phyloP scores from a whole-genome alignment of 2,888 invertebrate species.

The Tetheella fluctuosa region DNA sequence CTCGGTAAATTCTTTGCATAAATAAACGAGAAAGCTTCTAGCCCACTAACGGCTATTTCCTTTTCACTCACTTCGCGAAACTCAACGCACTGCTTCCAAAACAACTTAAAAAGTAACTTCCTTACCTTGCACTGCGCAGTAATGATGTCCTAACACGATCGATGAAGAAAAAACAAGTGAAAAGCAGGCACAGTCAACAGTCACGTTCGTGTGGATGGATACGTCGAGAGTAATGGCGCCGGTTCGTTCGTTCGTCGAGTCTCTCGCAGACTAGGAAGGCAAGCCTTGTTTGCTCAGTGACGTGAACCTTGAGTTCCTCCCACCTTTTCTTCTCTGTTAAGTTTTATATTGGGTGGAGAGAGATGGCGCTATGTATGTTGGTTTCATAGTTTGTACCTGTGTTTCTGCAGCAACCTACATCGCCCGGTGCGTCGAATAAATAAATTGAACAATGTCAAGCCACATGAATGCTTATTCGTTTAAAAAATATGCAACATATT shows the following conservation, averaged over 20 bases:
- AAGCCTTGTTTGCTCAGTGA: slow-evolving; percentile 79
- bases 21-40: slow-evolving; percentile 79
- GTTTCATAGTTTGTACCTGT: slow-evolving; percentile 60
- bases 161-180: slow-evolving; percentile 74
- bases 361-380: slow-evolving; percentile 45
- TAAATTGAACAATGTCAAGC: slow-evolving; percentile 72
- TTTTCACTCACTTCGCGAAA: slow-evolving; percentile 66
- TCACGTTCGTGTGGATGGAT: slow-evolving; percentile 79
- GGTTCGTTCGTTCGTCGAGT: slow-evolving; percentile 73
- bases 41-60: slow-evolving; percentile 50
- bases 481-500: slow-evolving; percentile 66
- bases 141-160: slow-evolving; percentile 78
- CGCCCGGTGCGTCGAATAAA: slow-evolving; percentile 65
- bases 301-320: slow-evolving; percentile 57
- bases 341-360: slow-evolving; percentile 35
- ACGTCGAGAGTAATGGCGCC: slow-evolving; percentile 81
- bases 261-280: slow-evolving; percentile 78
- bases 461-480: slow-evolving; percentile 63
- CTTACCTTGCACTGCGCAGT: slow-evolving; percentile 83
- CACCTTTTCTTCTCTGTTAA: slow-evolving; percentile 47
- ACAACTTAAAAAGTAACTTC: slow-evolving; percentile 65
- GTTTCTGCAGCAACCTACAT: slow-evolving; percentile 78
- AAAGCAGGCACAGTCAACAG: slow-evolving; percentile 79
- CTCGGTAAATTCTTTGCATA: slow-evolving; percentile 82
- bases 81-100: slow-evolving; percentile 68